These are phyloP conservation scores for Ophion slaviceki DNA, from an alignment of 2,888 invertebrate genomes.

Conservation along the genomic window DNA sequence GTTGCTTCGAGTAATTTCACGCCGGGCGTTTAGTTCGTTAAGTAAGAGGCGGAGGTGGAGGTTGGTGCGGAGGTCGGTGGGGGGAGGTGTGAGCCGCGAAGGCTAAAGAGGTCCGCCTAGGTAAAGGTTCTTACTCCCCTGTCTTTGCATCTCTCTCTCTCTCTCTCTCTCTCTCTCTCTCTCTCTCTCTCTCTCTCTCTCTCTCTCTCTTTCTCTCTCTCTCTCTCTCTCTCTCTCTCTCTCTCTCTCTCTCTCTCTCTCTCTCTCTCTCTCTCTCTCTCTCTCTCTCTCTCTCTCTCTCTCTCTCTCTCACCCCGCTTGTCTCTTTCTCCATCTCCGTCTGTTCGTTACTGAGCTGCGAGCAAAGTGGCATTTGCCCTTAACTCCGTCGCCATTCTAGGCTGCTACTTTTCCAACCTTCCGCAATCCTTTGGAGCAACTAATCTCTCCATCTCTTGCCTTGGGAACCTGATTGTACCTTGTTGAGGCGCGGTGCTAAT, in stretches of 20 bases:
- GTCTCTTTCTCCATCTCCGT: not conserved
- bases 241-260: not conserved
- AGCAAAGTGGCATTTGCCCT: constrained; percentile 36
- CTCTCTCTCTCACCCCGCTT: not conserved
- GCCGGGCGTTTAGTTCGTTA: constrained; percentile 57
- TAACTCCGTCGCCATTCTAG: constrained; percentile 9
- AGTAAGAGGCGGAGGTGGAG: constrained; percentile 36
- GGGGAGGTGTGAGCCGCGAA: constrained; percentile 4
- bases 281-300: not conserved
- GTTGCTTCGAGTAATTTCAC: constrained; percentile 52
- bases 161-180: constrained; percentile 1
- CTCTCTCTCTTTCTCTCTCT: not conserved
- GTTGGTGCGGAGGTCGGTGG: not conserved
- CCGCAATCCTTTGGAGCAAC: constrained; percentile 23
- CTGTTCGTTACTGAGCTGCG: constrained; percentile 26
- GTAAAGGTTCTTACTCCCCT: constrained; percentile 13
- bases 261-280: not conserved
- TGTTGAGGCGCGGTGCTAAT: too few species aligned
- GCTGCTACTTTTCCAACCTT: constrained; percentile 16
- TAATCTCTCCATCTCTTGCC: constrained; percentile 15
- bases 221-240: not conserved
- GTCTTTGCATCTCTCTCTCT: not conserved
- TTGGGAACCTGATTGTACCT: too few species aligned
- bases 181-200: not conserved
- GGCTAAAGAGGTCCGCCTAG: constrained; percentile 37